Percentiles rank a stretch among this genome's conserved stretches.
Evolutionary conservation across 2,888 invertebrate species (phyloP).

Genomic region (Eupeodes luniger): DNA sequence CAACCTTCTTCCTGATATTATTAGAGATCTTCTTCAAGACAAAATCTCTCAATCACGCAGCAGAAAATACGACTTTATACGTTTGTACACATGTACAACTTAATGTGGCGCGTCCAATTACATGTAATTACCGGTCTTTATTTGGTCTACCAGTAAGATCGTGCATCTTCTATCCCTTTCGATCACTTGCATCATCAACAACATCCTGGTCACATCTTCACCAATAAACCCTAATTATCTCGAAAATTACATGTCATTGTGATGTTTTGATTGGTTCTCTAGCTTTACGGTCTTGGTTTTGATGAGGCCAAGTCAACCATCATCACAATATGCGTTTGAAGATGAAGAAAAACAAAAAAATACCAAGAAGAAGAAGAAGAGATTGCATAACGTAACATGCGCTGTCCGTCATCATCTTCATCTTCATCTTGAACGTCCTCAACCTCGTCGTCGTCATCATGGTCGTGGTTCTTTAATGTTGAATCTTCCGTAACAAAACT

Average conservation of each 20-base stretch:
- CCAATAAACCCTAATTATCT: slow-evolving; percentile 72
- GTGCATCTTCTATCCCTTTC: slow-evolving; percentile 5
- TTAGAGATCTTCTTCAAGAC: neutral
- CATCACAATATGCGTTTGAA: slow-evolving; percentile 35
- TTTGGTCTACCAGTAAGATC: slow-evolving; percentile 48
- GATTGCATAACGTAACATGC: slow-evolving; percentile 57
- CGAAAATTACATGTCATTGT: slow-evolving; percentile 73
- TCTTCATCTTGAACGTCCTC: neutral
- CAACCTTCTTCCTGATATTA: neutral
- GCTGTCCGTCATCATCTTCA: neutral
- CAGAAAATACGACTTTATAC: neutral
- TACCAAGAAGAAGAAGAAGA: slow-evolving; percentile 1
- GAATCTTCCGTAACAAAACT: slow-evolving; percentile 2
- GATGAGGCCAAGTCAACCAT: slow-evolving; percentile 38
- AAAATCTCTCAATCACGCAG: slow-evolving; percentile 19
- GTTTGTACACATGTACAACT: slow-evolving; percentile 12
- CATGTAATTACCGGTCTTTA: slow-evolving; percentile 60
- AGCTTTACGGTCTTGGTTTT: slow-evolving; percentile 46
- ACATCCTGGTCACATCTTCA: slow-evolving; percentile 69
- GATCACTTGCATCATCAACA: slow-evolving; percentile 6
- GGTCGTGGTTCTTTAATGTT: neutral
- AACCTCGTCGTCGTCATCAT: neutral
- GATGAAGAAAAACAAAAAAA: slow-evolving; percentile 20
- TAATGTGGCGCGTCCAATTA: slow-evolving; percentile 68
- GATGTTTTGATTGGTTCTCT: slow-evolving; percentile 69